Evolutionary conservation across 2,113 vertebrate species (phyloP).

Genomic region (Amphilophus citrinellus): DNA sequence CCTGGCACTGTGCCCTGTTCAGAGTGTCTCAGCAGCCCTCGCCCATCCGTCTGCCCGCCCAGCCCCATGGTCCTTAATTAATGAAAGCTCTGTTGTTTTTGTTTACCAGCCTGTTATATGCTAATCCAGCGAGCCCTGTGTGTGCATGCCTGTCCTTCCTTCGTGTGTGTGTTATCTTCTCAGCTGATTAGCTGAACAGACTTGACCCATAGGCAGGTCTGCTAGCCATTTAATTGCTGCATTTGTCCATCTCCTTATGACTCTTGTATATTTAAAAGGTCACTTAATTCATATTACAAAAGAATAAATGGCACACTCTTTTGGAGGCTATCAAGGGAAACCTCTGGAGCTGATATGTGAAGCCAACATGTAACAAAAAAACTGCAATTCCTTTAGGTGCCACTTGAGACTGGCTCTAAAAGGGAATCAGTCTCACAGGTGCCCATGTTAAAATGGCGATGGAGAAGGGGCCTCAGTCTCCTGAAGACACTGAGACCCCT

Average conservation of each 20-base stretch:
- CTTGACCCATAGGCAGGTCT: conserved; percentile 14
- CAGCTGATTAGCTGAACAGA: conserved; percentile 37
- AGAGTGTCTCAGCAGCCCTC: conserved; percentile 64
- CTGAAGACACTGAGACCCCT: too few relatives aligned
- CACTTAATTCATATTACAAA: background rate
- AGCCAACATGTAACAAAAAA: background rate
- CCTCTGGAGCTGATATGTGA: background rate
- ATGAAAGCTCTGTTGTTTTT: conserved; percentile 74
- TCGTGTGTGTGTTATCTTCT: conserved; percentile 30
- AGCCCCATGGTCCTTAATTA: conserved; percentile 73
- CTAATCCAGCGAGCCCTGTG: conserved; percentile 55
- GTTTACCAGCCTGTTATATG: conserved; percentile 72
- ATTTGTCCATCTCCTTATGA: background rate
- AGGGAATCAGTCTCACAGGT: too few relatives aligned
- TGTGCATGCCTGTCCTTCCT: conserved; percentile 38
- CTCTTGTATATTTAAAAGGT: background rate
- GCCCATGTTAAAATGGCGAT: too few relatives aligned
- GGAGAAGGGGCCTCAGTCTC: too few relatives aligned
- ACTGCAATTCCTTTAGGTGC: too few relatives aligned
- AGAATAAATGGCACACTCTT: background rate
- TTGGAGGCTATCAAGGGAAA: background rate
- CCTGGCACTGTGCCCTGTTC: conserved; percentile 70
- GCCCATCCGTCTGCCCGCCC: conserved; percentile 68
- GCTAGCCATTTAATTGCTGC: background rate
- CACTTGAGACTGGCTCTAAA: too few relatives aligned